Conservation (phyloP, 2,113 vertebrate species). For the Corythornis madagascariensis region DNA sequence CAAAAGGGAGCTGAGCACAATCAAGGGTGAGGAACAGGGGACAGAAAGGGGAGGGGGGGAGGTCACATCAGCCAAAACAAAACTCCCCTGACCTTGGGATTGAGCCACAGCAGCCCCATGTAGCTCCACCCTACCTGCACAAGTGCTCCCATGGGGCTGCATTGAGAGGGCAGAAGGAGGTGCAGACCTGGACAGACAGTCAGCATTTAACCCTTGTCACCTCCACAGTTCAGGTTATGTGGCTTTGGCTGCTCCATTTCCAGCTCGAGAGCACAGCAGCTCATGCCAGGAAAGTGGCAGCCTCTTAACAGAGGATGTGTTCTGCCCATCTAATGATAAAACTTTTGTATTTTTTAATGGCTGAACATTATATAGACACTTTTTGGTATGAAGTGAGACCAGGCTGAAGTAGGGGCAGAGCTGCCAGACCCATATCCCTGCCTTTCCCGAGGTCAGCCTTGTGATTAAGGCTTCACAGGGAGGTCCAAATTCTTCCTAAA, state of each 20-base stretch:
- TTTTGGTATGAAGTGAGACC: background rate
- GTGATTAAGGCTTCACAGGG: background rate
- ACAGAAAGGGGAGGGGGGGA: fast-evolving
- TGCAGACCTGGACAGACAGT: fast-evolving
- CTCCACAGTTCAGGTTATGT: background rate
- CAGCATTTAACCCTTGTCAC: background rate
- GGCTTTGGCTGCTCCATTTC: background rate
- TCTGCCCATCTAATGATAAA: background rate
- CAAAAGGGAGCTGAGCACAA: background rate
- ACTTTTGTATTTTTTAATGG: background rate
- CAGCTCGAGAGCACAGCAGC: fast-evolving
- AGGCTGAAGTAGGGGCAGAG: background rate
- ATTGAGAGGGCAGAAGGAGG: background rate
- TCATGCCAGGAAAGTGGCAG: fast-evolving
- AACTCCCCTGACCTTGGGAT: background rate
- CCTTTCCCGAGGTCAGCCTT: background rate
- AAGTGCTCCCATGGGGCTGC: fast-evolving
- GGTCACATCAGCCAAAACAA: background rate
- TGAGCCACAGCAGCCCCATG: background rate
- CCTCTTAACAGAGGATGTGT: background rate
- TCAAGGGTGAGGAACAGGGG: background rate
- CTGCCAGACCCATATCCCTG: background rate
- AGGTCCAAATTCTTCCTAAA: background rate
- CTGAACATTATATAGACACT: background rate
- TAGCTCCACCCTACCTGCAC: background rate